phyloP scores from a whole-genome alignment of 1,140 invertebrate species.

The Cylas formicarius region DNA sequence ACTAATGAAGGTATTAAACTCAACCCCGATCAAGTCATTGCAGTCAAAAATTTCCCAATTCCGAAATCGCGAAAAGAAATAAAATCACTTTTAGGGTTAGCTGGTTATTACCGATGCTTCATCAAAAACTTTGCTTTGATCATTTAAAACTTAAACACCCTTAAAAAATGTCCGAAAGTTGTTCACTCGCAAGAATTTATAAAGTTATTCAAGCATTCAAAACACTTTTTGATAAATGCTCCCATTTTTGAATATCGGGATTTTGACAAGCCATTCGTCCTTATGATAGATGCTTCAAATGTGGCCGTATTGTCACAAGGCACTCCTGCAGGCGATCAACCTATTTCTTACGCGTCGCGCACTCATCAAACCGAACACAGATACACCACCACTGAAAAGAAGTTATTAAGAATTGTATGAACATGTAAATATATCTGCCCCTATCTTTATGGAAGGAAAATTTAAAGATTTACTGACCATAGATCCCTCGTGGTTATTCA shows the following conservation, averaged over 20 bases:
- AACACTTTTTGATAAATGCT: conserved; percentile 2
- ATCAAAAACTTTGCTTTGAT: conserved; percentile 27
- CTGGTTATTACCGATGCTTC: conserved; percentile 29
- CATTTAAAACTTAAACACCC: too few relatives aligned
- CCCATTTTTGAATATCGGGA: conserved; percentile 29
- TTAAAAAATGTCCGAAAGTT: conserved; percentile 21
- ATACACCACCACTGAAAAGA: too few relatives aligned
- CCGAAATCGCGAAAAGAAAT: conserved; percentile 28
- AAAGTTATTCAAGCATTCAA: conserved; percentile 5
- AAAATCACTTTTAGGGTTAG: conserved; percentile 25
- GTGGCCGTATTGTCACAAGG: conserved; percentile 14
- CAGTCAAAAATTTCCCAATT: conserved; percentile 23
- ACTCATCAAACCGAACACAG: conserved; percentile 25
- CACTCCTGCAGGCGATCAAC: conserved; percentile 12
- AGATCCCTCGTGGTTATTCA: conserved; percentile 32
- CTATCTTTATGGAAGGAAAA: conserved; percentile 19
- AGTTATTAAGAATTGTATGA: conserved; percentile 37
- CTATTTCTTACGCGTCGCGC: conserved; percentile 28
- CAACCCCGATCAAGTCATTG: conserved; percentile 24
- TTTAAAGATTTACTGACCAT: conserved; percentile 23
- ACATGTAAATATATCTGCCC: conserved; percentile 23
- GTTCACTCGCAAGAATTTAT: too few relatives aligned
- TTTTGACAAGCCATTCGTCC: conserved; percentile 33
- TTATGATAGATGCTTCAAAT: conserved; percentile 37
- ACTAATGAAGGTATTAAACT: conserved; percentile 27